Evolutionary conservation across 2,888 invertebrate genomes (phyloP), one percentile per base, ranked within the genome.

Genomic region (Scrobipalpa atriplicella): DNA sequence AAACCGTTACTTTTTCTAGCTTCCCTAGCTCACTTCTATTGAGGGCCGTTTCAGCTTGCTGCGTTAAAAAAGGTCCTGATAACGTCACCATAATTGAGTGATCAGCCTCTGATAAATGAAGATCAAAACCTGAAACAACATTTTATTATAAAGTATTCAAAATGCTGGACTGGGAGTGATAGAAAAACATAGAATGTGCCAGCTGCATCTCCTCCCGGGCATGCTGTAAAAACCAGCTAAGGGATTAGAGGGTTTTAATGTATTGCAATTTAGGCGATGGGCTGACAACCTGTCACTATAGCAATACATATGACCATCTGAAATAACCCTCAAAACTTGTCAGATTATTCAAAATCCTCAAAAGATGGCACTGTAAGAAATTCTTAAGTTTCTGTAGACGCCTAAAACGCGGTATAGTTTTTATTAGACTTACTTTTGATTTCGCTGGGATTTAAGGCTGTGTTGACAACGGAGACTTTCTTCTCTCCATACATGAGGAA

Each of bases 401-500:
- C 41, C 9, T 41, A 11, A 41, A 41, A 41, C 41, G 41, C 41
- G 41, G 11, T 41, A 41, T 41, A 41, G 11, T 8, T 41, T 51
- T 51, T 51, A 1, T 51, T 7, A n/a, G 7, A 1, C 51, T 51
- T 51, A 51, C 51, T n/a, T 51, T 51, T 51, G 2, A 18, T 51
- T 51, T 51, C 51, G 13, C 51, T 16, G 1, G 51, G 51, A 18
- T 13, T 51, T 13, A 51, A 51, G 9, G 18, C 1, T 16, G 51
- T 84, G 73, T 95, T 94, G 75, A 94, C 94, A 72, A 92, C 85
- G 52, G 85, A 86, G 69, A 93, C 89, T 41, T 93, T 86, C 74
- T 92, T 94, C 72, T 95, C 95, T 71, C 92, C 94, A 72, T 94
- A 95, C 63, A 92, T 89, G 93, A 95, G 94, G 64, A 96, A 86